phyloP scores from a whole-genome alignment of 2,113 vertebrate genomes.

The Carlito syrichta region DNA sequence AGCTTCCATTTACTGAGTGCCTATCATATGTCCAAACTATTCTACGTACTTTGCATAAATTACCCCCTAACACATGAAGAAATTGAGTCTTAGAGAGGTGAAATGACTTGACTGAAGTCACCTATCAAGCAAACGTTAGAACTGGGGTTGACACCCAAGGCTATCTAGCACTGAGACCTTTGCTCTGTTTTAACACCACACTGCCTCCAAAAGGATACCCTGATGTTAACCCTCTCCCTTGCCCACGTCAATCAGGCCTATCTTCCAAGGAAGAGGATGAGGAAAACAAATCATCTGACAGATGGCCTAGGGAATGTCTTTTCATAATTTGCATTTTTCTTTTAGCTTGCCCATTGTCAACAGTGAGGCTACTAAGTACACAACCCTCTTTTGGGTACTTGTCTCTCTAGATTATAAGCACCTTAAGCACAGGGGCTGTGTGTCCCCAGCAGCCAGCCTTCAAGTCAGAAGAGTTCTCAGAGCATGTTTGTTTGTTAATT shows the following conservation, averaged over 20 bases:
- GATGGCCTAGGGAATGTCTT: neutral
- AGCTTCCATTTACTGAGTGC: neutral
- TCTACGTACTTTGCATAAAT: neutral
- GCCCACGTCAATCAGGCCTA: neutral
- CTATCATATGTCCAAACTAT: neutral
- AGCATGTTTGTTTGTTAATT: neutral
- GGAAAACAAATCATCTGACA: neutral
- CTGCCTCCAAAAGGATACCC: neutral
- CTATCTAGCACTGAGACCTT: neutral
- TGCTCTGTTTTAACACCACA: neutral
- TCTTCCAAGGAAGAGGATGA: neutral
- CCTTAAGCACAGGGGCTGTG: neutral
- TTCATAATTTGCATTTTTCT: neutral
- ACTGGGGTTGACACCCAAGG: neutral
- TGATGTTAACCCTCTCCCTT: neutral
- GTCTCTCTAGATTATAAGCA: neutral
- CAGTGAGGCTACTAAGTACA: neutral
- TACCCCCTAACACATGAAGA: neutral
- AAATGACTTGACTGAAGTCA: neutral
- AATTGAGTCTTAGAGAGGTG: neutral
- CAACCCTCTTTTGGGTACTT: neutral
- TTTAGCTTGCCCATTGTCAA: neutral
- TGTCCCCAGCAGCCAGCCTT: neutral
- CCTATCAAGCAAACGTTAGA: neutral
- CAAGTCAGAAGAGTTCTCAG: neutral